Conservation (phyloP, 2,888 invertebrate genomes). For the Acheta domesticus region DNA sequence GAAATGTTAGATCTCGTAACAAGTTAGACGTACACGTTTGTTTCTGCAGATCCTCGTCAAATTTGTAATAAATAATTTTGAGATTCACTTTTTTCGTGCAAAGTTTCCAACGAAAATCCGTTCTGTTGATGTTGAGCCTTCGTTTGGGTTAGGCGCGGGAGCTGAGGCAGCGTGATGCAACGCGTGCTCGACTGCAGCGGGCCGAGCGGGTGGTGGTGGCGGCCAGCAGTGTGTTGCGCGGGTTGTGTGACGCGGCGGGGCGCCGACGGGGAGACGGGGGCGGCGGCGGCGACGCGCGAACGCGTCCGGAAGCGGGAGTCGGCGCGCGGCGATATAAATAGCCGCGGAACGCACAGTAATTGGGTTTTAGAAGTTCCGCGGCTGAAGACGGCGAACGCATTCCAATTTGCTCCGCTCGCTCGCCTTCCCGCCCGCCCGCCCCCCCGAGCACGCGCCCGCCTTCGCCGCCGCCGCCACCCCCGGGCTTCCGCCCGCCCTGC, state of each 20-base stretch:
- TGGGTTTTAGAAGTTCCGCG: constrained; percentile 2
- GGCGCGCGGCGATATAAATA: background rate
- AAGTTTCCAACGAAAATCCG: no score
- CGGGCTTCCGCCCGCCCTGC: background rate
- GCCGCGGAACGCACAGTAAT: background rate
- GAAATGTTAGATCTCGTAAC: no score
- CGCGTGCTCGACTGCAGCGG: background rate
- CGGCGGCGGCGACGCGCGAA: background rate
- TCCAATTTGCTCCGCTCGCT: background rate
- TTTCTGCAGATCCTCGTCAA: no score
- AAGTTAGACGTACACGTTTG: no score
- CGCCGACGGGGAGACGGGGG: no score
- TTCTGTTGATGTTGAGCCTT: no score
- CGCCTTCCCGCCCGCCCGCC: background rate
- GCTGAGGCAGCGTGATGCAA: no score
- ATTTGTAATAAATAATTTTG: no score
- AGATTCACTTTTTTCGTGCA: no score
- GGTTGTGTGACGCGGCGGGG: no score
- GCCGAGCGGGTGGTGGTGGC: background rate
- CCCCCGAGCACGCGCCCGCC: background rate
- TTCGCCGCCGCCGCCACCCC: background rate
- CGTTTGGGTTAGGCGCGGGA: no score
- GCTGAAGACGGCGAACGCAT: background rate
- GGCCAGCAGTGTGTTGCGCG: no score
- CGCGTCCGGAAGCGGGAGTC: background rate